Conservation (phyloP, 2,113 vertebrate species). For the Aspidoscelis tigris region DNA sequence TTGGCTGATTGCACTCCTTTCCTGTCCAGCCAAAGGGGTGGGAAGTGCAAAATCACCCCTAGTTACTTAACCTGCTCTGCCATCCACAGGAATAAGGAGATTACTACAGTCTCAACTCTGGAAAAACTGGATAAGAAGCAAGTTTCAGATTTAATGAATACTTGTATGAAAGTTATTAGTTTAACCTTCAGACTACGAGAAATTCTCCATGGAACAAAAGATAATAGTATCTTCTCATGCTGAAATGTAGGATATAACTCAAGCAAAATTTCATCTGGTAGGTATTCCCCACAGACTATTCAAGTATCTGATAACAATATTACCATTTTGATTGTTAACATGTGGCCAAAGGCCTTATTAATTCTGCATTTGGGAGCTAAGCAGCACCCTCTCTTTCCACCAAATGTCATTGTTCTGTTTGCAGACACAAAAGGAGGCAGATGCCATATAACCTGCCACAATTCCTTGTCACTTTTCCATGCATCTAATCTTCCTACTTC, state of each 20-base stretch:
- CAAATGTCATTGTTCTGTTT: neutral
- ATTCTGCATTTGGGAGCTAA: neutral
- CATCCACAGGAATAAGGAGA: constrained; percentile 39
- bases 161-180: neutral
- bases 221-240: too few species aligned
- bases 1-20: too few species aligned
- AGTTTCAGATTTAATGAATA: neutral
- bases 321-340: neutral
- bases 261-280: neutral
- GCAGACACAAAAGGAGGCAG: neutral
- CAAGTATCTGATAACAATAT: neutral
- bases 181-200: neutral
- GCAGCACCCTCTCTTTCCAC: neutral
- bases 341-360: neutral
- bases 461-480: neutral
- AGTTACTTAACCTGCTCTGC: constrained; percentile 40
- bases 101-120: constrained; percentile 30
- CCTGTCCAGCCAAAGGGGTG: too few species aligned
- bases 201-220: neutral
- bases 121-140: neutral
- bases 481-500: neutral
- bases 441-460: neutral
- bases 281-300: neutral
- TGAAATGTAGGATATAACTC: neutral
- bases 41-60: too few species aligned